Evolutionary conservation across 2,888 invertebrate genomes (phyloP), one percentile per base, ranked within the genome.

Genomic region (Stegana nigrithorax): DNA sequence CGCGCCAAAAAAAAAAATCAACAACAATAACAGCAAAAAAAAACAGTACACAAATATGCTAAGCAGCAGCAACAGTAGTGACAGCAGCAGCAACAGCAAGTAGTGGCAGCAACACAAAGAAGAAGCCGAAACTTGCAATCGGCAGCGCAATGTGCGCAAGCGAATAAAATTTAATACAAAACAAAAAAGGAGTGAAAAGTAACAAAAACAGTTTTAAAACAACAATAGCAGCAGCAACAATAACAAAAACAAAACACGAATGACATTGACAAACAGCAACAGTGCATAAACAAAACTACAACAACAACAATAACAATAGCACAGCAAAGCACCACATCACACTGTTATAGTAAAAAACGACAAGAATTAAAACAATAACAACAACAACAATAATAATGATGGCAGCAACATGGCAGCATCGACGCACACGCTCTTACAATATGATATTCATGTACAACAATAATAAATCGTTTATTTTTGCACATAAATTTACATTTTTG

Each of bases 401-500:
- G n/a, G 29, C 10, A 50, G 12, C 19, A 50, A 7, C 4, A 17
- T n/a, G n/a, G 17, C 29, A 53, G 21, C 53, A 53, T 12, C 14
- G 21, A 29, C 12, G n/a, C 12, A 6, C 14, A 53, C 23, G 58
- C 29, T 47, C n/a, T 17, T 21, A n/a, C n/a, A n/a, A n/a, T n/a
- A n/a, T n/a, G n/a, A n/a, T n/a, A n/a, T n/a, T n/a, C n/a, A n/a
- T n/a, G 17, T n/a, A 39, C 21, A 47, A 44, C 50, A 69, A 69
- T 67, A 75, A 76, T 78, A 76, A 80, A 79, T 76, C 72, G 73
- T 62, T 57, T 51, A 62, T 67, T 65, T 59, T 67, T 55, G 69
- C 71, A 76, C 78, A 76, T 80, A 76, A 76, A 76, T 76, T 76
- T 78, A 71, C 69, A 76, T 76, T 73, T 80, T 76, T 78, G 75